These are phyloP conservation scores for Spatula clypeata DNA, from an alignment of 2,797 vertebrate genomes.

Conservation along the genomic window DNA sequence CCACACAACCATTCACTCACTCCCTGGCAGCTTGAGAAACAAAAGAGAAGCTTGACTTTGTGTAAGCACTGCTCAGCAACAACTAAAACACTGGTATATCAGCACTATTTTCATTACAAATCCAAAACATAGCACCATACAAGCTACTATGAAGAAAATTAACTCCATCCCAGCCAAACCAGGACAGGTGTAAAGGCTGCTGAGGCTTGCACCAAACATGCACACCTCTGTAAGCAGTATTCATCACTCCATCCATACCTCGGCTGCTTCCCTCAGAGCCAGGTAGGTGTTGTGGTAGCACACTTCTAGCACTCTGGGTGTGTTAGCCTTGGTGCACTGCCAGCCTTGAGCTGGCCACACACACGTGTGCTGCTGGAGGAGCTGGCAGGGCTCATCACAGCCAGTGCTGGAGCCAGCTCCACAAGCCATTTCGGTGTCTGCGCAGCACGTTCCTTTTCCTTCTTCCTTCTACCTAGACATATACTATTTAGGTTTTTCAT, in stretches of 20 bases:
- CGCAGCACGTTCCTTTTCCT: neutral
- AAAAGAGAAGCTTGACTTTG: neutral
- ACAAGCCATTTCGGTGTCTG: neutral
- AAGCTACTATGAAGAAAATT: neutral
- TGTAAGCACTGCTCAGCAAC: neutral
- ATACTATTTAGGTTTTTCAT: neutral
- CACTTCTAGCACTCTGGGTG: neutral
- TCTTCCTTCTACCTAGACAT: neutral
- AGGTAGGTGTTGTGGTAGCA: neutral
- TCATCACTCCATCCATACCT: rapidly evolving
- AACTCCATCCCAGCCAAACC: neutral
- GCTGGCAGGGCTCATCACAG: neutral
- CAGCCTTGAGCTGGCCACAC: neutral
- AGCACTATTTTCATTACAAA: neutral
- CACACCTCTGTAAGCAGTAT: neutral
- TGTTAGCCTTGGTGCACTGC: neutral
- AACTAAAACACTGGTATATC: neutral
- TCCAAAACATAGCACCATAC: neutral
- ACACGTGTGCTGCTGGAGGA: neutral
- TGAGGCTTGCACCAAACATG: neutral
- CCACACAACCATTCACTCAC: neutral
- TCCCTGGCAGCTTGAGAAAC: neutral
- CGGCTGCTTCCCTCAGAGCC: neutral
- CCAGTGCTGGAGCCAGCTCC: neutral
- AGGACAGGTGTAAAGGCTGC: neutral